Base-by-base conservation (phyloP, 2,797 vertebrate species). In the Danio albolineatus region DNA sequence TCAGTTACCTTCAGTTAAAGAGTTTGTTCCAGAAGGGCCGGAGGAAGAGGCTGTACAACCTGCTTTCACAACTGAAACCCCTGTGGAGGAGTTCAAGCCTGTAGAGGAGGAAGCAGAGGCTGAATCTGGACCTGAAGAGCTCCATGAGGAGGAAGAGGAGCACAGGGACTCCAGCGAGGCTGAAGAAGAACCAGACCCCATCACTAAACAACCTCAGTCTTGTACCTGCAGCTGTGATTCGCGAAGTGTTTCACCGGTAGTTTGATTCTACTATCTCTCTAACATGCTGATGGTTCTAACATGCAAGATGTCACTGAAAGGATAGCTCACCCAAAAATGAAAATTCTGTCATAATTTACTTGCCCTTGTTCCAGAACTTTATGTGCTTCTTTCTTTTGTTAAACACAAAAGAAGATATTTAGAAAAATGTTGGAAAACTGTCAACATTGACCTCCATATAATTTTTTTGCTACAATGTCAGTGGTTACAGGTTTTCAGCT, bases 191-290 rank as follows among this genome's bases (percentile, higher is more conserved):
- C 54, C 82, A 36, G 80, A 90, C 69, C 81, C 87, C 7, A 75
- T 93, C 48, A 92, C 89, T 16, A 73, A 90, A 80, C 93, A 94
- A 82, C 92, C 93, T 0, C 87, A 89, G 86, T 90, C 82, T 59
- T 46, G 85, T 81, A 82, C 83, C 28, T 64, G 72, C 49, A 61
- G 79, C 36, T 4, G 64, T 4, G 64, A 64, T 10, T 48, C 85
- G 21, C 73, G 80, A 48, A 85, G 79, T 57, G n/a, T 56, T 82
- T 88, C 88, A 69, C 90, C 89, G 79, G 93, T 94, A 88, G 87
- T 38, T 12, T 19, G 44, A 60, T 49, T 36, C 10, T 36, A 54
- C 65, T 70, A n/a, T 60, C 43, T 41, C 39, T 36, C n/a, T 43
- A 67, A 7, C 53, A 28, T 28, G 28, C 28, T 28, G 28, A 28